These are phyloP conservation scores for Natrix natrix DNA, from an alignment of 2,797 vertebrate species.

Conservation along the genomic window DNA sequence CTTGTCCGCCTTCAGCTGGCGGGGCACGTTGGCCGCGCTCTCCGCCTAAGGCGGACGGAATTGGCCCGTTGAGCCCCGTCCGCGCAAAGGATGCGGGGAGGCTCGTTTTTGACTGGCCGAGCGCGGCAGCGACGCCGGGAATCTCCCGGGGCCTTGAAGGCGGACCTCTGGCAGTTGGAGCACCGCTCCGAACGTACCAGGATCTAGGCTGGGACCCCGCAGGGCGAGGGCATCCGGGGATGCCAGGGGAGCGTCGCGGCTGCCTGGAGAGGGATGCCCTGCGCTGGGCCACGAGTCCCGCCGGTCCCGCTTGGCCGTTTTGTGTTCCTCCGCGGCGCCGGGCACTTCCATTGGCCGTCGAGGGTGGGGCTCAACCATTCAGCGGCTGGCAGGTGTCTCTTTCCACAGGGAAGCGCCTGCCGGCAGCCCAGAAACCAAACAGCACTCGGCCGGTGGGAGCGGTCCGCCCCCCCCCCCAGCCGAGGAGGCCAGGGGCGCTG, in stretches of 20 bases:
- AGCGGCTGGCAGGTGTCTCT: slow-evolving; percentile 12
- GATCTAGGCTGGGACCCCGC: background rate
- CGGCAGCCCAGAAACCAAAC: background rate
- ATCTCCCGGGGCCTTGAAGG: background rate
- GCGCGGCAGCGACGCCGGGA: background rate
- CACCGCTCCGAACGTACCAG: background rate
- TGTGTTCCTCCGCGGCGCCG: background rate
- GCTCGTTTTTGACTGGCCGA: background rate
- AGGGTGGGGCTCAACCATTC: slow-evolving; percentile 24
- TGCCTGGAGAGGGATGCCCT: background rate
- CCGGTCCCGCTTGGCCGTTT: background rate
- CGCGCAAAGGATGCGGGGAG: background rate
- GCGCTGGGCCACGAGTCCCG: background rate
- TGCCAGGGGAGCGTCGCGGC: background rate
- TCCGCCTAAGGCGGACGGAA: background rate
- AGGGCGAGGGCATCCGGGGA: background rate
- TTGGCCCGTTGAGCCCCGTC: background rate
- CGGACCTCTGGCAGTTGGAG: background rate
- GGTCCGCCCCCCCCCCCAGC: background rate
- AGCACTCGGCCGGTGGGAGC: background rate
- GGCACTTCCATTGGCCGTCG: slow-evolving; percentile 10
- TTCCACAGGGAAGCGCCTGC: slow-evolving; percentile 20
- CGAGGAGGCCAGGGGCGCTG: background rate
- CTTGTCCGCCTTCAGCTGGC: background rate
- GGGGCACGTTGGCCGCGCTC: background rate